Base-by-base conservation (phyloP, 1,140 invertebrate species). In the Linepithema humile region DNA sequence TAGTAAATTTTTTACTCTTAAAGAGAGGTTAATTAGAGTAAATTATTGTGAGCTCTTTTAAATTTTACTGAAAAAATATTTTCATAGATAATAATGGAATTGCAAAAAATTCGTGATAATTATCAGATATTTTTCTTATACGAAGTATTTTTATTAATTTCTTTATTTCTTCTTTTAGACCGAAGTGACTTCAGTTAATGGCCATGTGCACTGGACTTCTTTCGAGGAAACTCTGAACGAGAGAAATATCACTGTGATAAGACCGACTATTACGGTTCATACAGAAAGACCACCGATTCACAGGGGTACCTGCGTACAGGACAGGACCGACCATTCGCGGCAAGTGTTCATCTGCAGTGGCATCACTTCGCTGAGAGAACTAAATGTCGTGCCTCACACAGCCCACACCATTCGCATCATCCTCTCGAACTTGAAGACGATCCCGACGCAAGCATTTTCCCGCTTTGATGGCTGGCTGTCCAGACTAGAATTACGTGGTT, bases 391-490 rank as follows among this genome's bases (percentile, higher is more conserved):
- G 55, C 90, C 91, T 0, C 55, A 43, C 1, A 82, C 70, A 0
- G 48, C 64, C 0, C 87, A 90, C 6, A 84, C 78, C 0, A 90
- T 92, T 23, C 82, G 83, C 35, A 85, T 91, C 5, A 64, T 77
- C 0, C 64, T 82, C 1, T 91, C 91, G 3, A 69, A 80, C 5
- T 82, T 92, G 10, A 62, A 83, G 3, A 88, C 35, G 0, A 83
- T 92, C 10, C 78, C 85, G 1, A 29, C 45, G 20, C 43, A 55
- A 73, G 53, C 59, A 12, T 69, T 92, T 80, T 26, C 53, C 0
- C 64, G 85, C 17, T 92, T 92, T 62, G 67, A 89, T n/a, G 86
- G 86, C n/a, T 89, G 89, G 50, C 20, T 92, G 10, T 85, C 80
- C 10, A 70, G 60, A 26, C 82, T 92, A 0, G 90, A 92, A 17